Conservation (phyloP, 2,888 invertebrate species). For the Dicyrtoma fusca region DNA sequence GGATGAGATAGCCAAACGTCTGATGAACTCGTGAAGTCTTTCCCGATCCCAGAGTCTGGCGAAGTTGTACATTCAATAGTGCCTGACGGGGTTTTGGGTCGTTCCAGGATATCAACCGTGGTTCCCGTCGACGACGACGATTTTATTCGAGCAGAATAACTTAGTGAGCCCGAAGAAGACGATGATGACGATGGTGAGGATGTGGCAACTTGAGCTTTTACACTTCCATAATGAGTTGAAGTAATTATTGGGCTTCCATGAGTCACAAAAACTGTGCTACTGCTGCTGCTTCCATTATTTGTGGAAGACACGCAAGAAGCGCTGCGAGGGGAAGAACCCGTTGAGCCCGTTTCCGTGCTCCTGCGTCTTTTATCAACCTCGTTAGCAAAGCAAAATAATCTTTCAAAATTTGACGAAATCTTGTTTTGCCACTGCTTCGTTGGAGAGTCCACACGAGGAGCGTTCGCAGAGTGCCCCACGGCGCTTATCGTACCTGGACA, state of each 20-base stretch:
- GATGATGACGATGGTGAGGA: slow-evolving; percentile 19
- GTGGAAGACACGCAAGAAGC: slow-evolving; percentile 10
- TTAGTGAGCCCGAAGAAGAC: slow-evolving; percentile 19
- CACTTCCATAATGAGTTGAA: neutral
- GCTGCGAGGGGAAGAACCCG: slow-evolving; percentile 45
- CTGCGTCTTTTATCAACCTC: slow-evolving; percentile 85
- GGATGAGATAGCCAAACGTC: slow-evolving; percentile 46
- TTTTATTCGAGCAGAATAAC: slow-evolving; percentile 8
- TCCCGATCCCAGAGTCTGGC: slow-evolving; percentile 81
- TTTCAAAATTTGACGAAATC: slow-evolving; percentile 90
- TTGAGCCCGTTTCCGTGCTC: slow-evolving; percentile 69
- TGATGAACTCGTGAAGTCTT: slow-evolving; percentile 43
- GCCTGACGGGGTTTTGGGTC: slow-evolving; percentile 55
- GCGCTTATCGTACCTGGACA: slow-evolving; percentile 8
- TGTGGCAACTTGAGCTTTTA: slow-evolving; percentile 2
- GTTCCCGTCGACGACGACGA: neutral
- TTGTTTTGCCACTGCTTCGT: slow-evolving; percentile 80
- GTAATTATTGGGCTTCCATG: slow-evolving; percentile 16
- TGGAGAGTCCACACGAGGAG: slow-evolving; percentile 53
- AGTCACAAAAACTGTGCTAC: slow-evolving; percentile 2
- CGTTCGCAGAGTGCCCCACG: neutral
- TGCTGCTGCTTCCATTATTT: slow-evolving; percentile 1
- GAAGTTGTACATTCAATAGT: slow-evolving; percentile 76
- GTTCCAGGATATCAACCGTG: slow-evolving; percentile 39
- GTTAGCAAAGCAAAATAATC: slow-evolving; percentile 88